Evolutionary conservation across 2,888 invertebrate genomes (phyloP).

Genomic region (Ephialtes manifestator): DNA sequence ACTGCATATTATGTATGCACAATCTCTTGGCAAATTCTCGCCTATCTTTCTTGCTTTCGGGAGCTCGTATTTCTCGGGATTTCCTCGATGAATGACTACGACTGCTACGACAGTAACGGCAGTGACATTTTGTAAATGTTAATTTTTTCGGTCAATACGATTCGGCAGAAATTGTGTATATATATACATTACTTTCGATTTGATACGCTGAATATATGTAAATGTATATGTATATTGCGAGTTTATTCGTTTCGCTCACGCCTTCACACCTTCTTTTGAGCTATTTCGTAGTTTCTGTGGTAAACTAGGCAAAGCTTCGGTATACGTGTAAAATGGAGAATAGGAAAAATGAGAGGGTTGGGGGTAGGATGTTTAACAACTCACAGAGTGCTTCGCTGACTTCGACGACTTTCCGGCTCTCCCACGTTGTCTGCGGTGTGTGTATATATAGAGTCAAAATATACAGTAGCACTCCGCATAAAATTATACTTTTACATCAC

Average conservation of each 20-base stretch:
- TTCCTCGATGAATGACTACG: neutral
- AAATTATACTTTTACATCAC: neutral
- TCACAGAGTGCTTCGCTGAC: slow-evolving; percentile 15
- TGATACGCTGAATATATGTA: neutral
- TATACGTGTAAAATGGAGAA: slow-evolving; percentile 18
- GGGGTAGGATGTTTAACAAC: slow-evolving; percentile 19
- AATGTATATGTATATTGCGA: neutral
- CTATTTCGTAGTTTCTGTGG: slow-evolving; percentile 21
- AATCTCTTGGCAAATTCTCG: slow-evolving; percentile 21
- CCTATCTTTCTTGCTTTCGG: neutral
- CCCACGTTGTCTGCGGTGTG: slow-evolving; percentile 48
- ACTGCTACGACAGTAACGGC: neutral
- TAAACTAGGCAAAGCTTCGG: slow-evolving; percentile 6
- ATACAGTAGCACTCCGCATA: slow-evolving; percentile 9
- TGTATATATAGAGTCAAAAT: slow-evolving; percentile 6
- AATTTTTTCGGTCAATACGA: neutral
- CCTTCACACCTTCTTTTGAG: slow-evolving; percentile 39
- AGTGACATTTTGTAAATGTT: neutral
- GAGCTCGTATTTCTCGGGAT: neutral
- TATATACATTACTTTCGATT: neutral
- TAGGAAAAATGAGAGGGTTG: slow-evolving; percentile 13
- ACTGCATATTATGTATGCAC: neutral
- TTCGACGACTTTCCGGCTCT: slow-evolving; percentile 28
- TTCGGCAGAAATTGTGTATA: neutral
- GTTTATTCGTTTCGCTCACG: neutral